phyloP scores from a whole-genome alignment of 2,888 invertebrate genomes.

The Sabatieria punctata region DNA sequence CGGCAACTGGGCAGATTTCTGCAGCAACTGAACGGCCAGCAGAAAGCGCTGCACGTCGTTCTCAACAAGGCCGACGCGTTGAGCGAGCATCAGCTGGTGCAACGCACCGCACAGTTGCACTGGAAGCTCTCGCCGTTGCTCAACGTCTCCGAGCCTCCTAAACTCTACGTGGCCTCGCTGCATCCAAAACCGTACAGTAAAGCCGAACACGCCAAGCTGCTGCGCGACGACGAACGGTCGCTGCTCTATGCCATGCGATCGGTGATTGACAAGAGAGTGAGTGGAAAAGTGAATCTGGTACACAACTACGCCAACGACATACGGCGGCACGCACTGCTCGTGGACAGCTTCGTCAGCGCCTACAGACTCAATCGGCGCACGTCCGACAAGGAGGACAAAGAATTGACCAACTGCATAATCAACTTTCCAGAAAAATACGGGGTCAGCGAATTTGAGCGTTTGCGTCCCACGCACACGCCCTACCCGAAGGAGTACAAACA shows the following conservation, averaged over 20 bases:
- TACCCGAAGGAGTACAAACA: slow-evolving; percentile 65
- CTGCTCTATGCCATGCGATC: slow-evolving; percentile 66
- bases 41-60: slow-evolving; percentile 34
- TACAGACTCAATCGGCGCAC: slow-evolving; percentile 82
- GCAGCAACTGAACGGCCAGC: slow-evolving; percentile 37
- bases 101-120: slow-evolving; percentile 77
- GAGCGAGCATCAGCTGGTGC: slow-evolving; percentile 73
- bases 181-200: slow-evolving; percentile 70
- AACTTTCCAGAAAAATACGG: slow-evolving; percentile 17
- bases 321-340: slow-evolving; percentile 95
- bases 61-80: slow-evolving; percentile 86
- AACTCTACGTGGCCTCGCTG: slow-evolving; percentile 59
- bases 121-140: slow-evolving; percentile 93
- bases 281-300: slow-evolving; percentile 92
- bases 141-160: slow-evolving; percentile 79
- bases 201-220: slow-evolving; percentile 59
- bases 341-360: slow-evolving; percentile 79
- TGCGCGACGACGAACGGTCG: slow-evolving; percentile 71
- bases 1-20: slow-evolving; percentile 83
- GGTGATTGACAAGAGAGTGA: slow-evolving; percentile 69
- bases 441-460: slow-evolving; percentile 49
- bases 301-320: too few relatives aligned
- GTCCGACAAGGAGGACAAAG: slow-evolving; percentile 14
- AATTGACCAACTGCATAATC: slow-evolving; percentile 15
- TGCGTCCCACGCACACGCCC: too few relatives aligned